phyloP scores from a whole-genome alignment of 2,888 invertebrate genomes.

The Folsomia manolachei region DNA sequence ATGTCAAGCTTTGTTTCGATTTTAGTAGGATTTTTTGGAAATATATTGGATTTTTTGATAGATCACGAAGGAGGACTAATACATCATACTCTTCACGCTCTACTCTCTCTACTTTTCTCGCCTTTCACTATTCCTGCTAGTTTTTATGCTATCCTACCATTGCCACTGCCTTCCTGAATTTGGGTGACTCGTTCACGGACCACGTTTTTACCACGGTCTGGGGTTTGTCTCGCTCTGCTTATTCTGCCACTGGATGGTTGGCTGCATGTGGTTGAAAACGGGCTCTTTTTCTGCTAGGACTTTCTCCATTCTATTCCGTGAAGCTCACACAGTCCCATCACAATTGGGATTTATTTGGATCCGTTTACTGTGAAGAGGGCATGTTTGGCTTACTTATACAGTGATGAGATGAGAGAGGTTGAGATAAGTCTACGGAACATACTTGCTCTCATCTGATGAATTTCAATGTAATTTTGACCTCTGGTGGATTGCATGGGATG shows the following conservation, averaged over 20 bases:
- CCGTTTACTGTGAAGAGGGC: conserved; percentile 5
- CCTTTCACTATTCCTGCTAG: too few relatives aligned
- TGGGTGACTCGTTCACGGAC: background rate
- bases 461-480: conserved; percentile 19
- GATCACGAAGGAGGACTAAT: conserved; percentile 18
- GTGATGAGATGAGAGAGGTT: conserved; percentile 10
- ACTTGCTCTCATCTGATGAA: conserved; percentile 13
- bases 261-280: too few relatives aligned
- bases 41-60: conserved; percentile 24
- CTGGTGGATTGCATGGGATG: too few relatives aligned
- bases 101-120: background rate
- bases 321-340: background rate
- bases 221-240: background rate
- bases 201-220: background rate
- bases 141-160: too few relatives aligned
- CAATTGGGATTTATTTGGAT: conserved; percentile 8
- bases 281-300: too few relatives aligned
- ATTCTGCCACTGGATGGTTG: background rate
- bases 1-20: conserved; percentile 15
- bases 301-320: background rate
- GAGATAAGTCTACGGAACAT: conserved; percentile 15
- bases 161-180: background rate
- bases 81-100: conserved; percentile 18
- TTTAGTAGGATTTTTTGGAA: conserved; percentile 16
- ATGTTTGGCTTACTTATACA: too few relatives aligned